A percentile compares a stretch with the other conserved stretches of the same genome.
Conservation (phyloP, 2,797 vertebrate species). For the Ispidina picta region DNA sequence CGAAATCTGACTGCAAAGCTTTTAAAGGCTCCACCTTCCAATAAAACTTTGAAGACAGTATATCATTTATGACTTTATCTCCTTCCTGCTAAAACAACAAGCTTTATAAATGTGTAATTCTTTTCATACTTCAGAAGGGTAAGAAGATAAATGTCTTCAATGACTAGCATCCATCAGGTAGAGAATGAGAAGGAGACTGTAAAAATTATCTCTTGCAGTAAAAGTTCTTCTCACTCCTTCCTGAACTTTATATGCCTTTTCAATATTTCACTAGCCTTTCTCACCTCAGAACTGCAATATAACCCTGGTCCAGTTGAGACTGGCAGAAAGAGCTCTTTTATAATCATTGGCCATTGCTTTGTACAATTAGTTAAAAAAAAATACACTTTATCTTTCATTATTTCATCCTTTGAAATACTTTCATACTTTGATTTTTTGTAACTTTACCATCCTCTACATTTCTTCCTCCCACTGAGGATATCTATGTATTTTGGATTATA, state of each 20-base stretch:
- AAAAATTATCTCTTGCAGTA: background rate
- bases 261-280: background rate
- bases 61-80: background rate
- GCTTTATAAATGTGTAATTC: background rate
- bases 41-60: background rate
- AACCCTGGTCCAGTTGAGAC: background rate
- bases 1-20: background rate
- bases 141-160: background rate
- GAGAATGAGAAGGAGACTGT: background rate
- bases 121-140: background rate
- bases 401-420: too few species aligned
- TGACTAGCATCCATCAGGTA: background rate
- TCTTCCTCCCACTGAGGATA: background rate
- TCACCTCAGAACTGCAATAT: background rate
- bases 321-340: background rate
- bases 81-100: background rate
- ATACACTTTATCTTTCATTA: background rate
- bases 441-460: background rate
- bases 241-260: background rate
- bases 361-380: background rate
- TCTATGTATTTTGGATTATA: background rate
- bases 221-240: background rate
- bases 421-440: background rate
- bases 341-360: background rate
- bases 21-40: background rate